Evolutionary conservation across 1,140 invertebrate genomes (phyloP).

Genomic region (Drosophila prosaltans): DNA sequence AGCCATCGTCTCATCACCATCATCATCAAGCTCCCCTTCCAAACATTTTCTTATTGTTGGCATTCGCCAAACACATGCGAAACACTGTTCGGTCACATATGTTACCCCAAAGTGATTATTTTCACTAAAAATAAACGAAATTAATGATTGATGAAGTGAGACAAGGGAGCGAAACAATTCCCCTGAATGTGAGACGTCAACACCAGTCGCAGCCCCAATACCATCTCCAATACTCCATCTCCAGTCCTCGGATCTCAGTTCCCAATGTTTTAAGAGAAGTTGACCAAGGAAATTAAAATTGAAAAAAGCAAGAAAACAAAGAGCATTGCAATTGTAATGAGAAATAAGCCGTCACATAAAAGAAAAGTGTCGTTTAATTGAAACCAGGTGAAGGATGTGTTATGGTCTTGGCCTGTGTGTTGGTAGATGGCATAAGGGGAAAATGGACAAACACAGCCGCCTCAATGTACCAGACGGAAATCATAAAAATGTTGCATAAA

Average conservation of each 20-base stretch:
- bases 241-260: slow-evolving; percentile 3
- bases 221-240: slow-evolving; percentile 32
- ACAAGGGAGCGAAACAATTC: slow-evolving; percentile 65
- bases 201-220: slow-evolving; percentile 50
- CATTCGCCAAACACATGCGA: slow-evolving; percentile 63
- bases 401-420: slow-evolving; percentile 26
- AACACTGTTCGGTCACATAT: slow-evolving; percentile 68
- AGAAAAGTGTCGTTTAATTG: slow-evolving; percentile 80
- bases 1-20: slow-evolving; percentile 6
- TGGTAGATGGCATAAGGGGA: slow-evolving; percentile 3
- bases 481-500: slow-evolving; percentile 81
- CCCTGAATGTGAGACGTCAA: slow-evolving; percentile 53
- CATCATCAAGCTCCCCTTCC: background rate
- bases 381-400: slow-evolving; percentile 73
- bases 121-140: slow-evolving; percentile 80
- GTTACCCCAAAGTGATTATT: slow-evolving; percentile 78
- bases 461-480: slow-evolving; percentile 66
- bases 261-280: slow-evolving; percentile 24
- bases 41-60: slow-evolving; percentile 9
- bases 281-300: slow-evolving; percentile 43
- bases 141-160: slow-evolving; percentile 80
- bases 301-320: slow-evolving; percentile 38
- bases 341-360: slow-evolving; percentile 68
- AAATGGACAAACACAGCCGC: slow-evolving; percentile 19
- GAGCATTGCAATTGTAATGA: slow-evolving; percentile 67